Evolutionary conservation across 2,888 invertebrate genomes (phyloP), one percentile per base, ranked within the genome.

Genomic region (Rhamphomyia laevipes): DNA sequence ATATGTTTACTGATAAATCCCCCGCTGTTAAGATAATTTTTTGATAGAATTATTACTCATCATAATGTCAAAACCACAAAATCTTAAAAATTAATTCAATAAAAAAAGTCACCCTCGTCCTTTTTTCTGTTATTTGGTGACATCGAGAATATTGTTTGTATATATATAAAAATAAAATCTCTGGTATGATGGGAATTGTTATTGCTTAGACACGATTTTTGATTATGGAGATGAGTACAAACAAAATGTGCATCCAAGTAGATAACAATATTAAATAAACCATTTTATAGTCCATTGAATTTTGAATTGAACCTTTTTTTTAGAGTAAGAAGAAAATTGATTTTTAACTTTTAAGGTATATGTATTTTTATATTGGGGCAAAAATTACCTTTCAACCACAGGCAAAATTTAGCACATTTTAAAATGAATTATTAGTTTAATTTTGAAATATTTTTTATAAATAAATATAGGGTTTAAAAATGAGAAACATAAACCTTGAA

Each of bases 281-380:
- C 65, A 68, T 68, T 69, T 69, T 68, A 69, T 68, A 65, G 68
- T 62, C 67, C 66, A 69, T 69, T 69, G 68, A 67, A 64, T 63
- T 55, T 52, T 48, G 52, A 42, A 42, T 42, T 42, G 15, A 42
- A 42, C n/a, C n/a, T n/a, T 38, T 41, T 41, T 21, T 17, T 12
- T 27, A 42, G 21, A n/a, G 5, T n/a, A 15, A 10, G 18, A 15
- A 17, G 23, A 27, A 42, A 42, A 41, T 6, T 2, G 17, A 17
- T 21, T 40, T 18, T 40, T 40, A 4, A 35, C 6, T 35, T n/a
- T 35, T 13, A n/a, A 35, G 4, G 33, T 35, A 35, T 13, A 35
- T 1, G 6, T n/a, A 35, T 13, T 35, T 35, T 38, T 38, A 40
- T 18, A 18, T 18, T 3, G 4, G 16, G 16, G 37, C 3, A 16